Conservation (phyloP, 2,113 vertebrate species). For the Anhinga rufa region DNA sequence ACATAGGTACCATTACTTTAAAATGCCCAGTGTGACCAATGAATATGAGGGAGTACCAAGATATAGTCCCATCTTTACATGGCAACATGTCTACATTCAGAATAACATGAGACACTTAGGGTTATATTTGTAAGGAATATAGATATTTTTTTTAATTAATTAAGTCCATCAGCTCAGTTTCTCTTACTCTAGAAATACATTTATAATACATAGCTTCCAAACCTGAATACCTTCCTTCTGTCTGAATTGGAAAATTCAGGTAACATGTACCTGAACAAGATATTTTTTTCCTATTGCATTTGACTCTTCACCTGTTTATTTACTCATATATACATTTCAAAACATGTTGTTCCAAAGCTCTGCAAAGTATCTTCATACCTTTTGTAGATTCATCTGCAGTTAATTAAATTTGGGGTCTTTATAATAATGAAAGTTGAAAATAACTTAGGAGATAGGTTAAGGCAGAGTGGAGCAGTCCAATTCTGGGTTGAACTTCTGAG, state of each 20-base stretch:
- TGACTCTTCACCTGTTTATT: neutral
- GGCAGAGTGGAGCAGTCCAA: neutral
- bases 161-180: neutral
- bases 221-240: neutral
- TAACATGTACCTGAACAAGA: neutral
- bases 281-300: neutral
- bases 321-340: neutral
- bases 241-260: neutral
- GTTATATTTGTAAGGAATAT: neutral
- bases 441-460: neutral
- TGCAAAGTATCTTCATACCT: neutral
- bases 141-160: too few species aligned
- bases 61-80: neutral
- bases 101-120: neutral
- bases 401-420: neutral
- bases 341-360: neutral
- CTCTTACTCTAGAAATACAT: neutral
- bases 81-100: neutral
- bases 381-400: neutral
- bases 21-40: neutral
- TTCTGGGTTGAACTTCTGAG: neutral
- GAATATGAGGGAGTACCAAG: neutral
- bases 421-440: neutral
- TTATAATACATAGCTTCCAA: neutral
- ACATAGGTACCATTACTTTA: neutral